Base-by-base conservation (phyloP, 2,888 invertebrate species). In the Dryocosmus kuriphilus region DNA sequence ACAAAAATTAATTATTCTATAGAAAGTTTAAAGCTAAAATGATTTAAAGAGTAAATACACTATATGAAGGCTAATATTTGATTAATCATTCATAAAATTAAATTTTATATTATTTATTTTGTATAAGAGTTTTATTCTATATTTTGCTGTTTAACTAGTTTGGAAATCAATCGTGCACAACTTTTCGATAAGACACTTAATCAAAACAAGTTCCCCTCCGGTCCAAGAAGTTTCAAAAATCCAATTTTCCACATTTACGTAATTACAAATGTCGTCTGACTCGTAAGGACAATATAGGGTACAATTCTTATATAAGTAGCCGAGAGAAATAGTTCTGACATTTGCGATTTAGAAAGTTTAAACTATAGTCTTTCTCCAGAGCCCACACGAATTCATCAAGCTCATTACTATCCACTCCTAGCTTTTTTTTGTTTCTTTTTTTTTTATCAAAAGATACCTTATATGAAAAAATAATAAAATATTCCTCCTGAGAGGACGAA, bases 341-440 rank as follows among this genome's bases (percentile, higher is more conserved):
- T 91, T 91, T 90, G 90, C 88, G 86, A 85, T 90, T 91, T 91
- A 91, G 91, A 91, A 91, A 91, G 91, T 91, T 84, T 79, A 79
- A 79, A 76, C 78, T 81, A n/a, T n/a, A 82, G 81, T 84, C 84
- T 84, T 63, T 46, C 46, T 27, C 61, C 32, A 2, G 7, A 35
- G 55, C 27, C 19, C 30, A 60, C 60, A 74, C n/a, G n/a, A 71
- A 71, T 51, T 51, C 27, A 41, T 6, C 46, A 71, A 71, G n/a
- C 46, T 71, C 71, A 27, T 51, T 46, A 16, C 9, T 11, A 19
- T 24, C 24, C 6, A 38, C 9, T 65, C 22, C 35, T 24, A 3
- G 24, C 19, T 46, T 38, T 32, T 9, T 55, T 32, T 1, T 41
- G 4, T 8, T 73, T 55, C 11, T 71, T 51, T 57, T 55, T 55